phyloP scores from a whole-genome alignment of 2,797 vertebrate species.

The Onychomys arenicola region DNA sequence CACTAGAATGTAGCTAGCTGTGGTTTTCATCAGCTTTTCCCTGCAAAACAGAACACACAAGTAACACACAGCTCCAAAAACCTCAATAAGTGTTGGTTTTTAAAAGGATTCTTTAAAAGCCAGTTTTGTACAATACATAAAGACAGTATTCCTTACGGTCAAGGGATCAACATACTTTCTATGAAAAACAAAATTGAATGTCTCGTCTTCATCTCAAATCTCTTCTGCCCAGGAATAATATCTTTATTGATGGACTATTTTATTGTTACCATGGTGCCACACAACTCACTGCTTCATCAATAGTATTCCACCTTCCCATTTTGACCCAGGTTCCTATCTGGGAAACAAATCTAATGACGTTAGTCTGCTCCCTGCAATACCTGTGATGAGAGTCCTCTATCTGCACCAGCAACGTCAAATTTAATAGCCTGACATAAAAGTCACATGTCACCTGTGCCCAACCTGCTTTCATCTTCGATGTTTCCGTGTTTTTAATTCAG shows the following conservation, averaged over 20 bases:
- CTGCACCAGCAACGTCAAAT: neutral
- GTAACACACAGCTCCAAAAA: neutral
- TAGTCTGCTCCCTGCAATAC: neutral
- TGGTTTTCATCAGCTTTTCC: neutral
- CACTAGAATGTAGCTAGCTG: neutral
- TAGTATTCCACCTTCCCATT: neutral
- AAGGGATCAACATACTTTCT: neutral
- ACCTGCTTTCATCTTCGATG: slow-evolving; percentile 17
- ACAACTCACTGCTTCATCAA: neutral
- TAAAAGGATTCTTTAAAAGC: slow-evolving; percentile 35
- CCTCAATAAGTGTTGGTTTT: slow-evolving; percentile 22
- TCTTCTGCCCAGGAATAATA: neutral
- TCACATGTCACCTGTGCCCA: neutral
- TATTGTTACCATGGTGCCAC: neutral
- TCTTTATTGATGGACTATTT: neutral
- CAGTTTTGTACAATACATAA: neutral
- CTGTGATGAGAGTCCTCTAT: neutral
- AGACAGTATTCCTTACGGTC: neutral
- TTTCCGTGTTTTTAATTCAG: slow-evolving; percentile 44
- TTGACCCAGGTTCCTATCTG: neutral
- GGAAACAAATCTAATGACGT: slow-evolving; percentile 44
- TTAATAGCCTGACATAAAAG: slow-evolving; percentile 12
- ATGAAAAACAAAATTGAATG: neutral
- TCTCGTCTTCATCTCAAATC: neutral
- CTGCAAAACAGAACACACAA: neutral